Evolutionary conservation across 2,888 invertebrate genomes (phyloP).

Genomic region (Koerneria pararmatus): DNA sequence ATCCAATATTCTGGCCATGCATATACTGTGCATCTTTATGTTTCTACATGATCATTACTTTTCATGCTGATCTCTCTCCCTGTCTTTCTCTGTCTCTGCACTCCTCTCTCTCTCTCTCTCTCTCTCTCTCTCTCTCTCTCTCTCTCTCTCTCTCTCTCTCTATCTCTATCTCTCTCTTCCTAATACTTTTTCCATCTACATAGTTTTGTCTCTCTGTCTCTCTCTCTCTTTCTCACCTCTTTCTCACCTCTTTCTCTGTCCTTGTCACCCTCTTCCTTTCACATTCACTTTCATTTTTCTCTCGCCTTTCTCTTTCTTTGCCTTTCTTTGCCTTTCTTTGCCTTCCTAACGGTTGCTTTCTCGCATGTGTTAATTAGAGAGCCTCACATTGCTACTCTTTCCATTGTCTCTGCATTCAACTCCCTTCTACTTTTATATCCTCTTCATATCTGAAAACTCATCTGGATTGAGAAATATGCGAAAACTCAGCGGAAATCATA

Average conservation of each 20-base stretch:
- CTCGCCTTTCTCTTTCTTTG: neutral
- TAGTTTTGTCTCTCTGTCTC: neutral
- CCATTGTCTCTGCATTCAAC: too few species aligned
- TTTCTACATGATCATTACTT: too few species aligned
- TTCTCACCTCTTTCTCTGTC: neutral
- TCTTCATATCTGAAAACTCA: too few species aligned
- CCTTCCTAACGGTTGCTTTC: too few species aligned
- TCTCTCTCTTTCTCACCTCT: neutral
- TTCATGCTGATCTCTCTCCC: too few species aligned
- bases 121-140: neutral
- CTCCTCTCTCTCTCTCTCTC: neutral
- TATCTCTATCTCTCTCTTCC: neutral
- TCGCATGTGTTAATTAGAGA: too few species aligned
- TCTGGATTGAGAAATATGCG: too few species aligned
- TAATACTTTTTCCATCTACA: neutral
- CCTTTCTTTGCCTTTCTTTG: neutral
- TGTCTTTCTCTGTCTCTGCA: neutral
- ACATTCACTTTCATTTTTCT: neutral
- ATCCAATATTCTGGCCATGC: too few species aligned
- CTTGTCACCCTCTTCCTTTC: slow-evolving; percentile 5
- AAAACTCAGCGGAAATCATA: too few species aligned
- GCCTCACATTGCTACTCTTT: too few species aligned
- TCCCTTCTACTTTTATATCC: too few species aligned
- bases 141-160: neutral
- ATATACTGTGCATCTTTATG: too few species aligned